Conservation (phyloP, 2,888 invertebrate genomes). For the Tachystola acroxantha region DNA sequence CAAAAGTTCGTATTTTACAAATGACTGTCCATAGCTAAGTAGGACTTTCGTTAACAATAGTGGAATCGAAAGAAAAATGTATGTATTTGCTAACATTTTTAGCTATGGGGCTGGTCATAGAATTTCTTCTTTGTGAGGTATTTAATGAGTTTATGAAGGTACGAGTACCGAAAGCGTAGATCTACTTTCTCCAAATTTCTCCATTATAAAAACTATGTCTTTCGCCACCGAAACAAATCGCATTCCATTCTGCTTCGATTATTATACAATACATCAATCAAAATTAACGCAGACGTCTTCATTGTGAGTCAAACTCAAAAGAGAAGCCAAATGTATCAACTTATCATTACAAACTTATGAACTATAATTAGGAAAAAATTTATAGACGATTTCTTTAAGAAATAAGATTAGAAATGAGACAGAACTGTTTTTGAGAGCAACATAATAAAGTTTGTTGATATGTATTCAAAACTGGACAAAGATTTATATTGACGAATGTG, state of each 20-base stretch:
- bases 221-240: conserved; percentile 20
- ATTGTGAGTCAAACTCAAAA: conserved; percentile 31
- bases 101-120: too few relatives aligned
- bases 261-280: conserved; percentile 37
- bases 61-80: too few relatives aligned
- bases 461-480: conserved; percentile 14
- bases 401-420: background rate
- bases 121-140: too few relatives aligned
- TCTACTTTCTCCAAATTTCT: conserved; percentile 15
- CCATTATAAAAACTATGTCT: conserved; percentile 13
- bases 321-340: conserved; percentile 15
- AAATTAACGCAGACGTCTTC: conserved; percentile 42
- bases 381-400: background rate
- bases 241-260: conserved; percentile 22
- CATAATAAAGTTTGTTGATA: conserved; percentile 3
- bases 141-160: too few relatives aligned
- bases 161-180: background rate
- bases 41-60: too few relatives aligned
- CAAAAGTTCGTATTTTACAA: too few relatives aligned
- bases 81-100: too few relatives aligned
- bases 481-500: conserved; percentile 15
- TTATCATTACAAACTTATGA: conserved; percentile 3
- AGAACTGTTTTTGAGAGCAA: background rate
- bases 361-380: background rate
- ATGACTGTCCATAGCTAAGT: too few relatives aligned